Percentiles rank a stretch among this genome's conserved stretches.
These are phyloP conservation scores for Cepphus grylle DNA, from an alignment of 2,113 vertebrate genomes.

Conservation along the genomic window DNA sequence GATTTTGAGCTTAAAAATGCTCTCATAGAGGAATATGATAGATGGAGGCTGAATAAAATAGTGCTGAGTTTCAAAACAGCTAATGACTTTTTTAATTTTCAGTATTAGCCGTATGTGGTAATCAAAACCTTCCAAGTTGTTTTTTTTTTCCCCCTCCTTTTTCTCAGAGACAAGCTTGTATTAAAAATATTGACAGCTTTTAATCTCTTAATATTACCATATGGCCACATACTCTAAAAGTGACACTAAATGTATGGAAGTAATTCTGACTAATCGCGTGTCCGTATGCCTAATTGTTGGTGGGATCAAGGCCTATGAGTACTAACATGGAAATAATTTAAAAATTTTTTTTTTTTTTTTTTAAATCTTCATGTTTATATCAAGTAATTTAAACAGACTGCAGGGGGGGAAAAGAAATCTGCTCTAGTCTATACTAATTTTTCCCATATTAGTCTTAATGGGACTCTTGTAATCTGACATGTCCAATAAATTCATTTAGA, in stretches of 20 bases:
- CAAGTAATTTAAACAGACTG: background rate
- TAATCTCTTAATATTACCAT: background rate
- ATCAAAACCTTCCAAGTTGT: background rate
- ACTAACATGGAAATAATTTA: background rate
- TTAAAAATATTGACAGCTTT: slow-evolving; percentile 21
- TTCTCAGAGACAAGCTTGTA: background rate
- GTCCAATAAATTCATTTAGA: background rate
- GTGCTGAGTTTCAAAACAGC: background rate
- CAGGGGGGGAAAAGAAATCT: background rate
- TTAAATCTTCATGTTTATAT: background rate
- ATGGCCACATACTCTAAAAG: background rate
- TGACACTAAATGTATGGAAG: background rate
- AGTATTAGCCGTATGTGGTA: background rate
- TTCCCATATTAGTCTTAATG: background rate
- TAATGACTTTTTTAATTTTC: background rate
- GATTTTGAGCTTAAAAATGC: background rate
- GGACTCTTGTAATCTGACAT: background rate
- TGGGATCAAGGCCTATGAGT: background rate
- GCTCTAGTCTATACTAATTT: background rate
- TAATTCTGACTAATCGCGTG: background rate
- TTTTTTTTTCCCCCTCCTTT: background rate
- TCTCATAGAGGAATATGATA: background rate
- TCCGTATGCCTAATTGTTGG: background rate
- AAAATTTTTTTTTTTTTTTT: background rate
- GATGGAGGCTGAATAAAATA: background rate